Evolutionary conservation across 2,888 invertebrate genomes (phyloP).

Genomic region (Parnassius apollo): DNA sequence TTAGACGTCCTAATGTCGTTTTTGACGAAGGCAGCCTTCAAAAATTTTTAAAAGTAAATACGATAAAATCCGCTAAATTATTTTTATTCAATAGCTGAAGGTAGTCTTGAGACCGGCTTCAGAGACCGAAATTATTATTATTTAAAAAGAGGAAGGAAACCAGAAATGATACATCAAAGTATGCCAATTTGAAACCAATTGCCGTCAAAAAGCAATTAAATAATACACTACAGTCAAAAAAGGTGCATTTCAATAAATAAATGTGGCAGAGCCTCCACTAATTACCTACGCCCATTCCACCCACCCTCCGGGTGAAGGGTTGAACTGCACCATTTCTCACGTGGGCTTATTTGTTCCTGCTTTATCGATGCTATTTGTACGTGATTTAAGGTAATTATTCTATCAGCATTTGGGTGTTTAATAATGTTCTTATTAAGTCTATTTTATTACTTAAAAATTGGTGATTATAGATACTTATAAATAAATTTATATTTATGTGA

Average conservation of each 20-base stretch:
- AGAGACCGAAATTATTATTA: too few relatives aligned
- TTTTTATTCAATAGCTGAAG: too few relatives aligned
- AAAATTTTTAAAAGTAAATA: too few relatives aligned
- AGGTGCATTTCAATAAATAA: constrained; percentile 39
- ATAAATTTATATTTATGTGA: too few relatives aligned
- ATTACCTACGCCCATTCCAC: constrained; percentile 39
- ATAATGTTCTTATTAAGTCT: constrained; percentile 18
- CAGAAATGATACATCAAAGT: too few relatives aligned
- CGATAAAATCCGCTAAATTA: too few relatives aligned
- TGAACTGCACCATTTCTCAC: constrained; percentile 52
- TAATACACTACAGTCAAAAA: constrained; percentile 31
- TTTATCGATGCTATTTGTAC: constrained; percentile 47
- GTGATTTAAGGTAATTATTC: constrained; percentile 44
- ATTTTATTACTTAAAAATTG: not conserved
- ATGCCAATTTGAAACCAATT: too few relatives aligned
- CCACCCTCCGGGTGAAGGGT: constrained; percentile 46
- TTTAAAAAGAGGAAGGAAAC: too few relatives aligned
- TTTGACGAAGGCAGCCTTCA: too few relatives aligned
- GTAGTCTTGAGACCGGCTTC: too few relatives aligned
- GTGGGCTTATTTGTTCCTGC: constrained; percentile 38
- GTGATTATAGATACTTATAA: too few relatives aligned
- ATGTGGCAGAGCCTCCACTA: constrained; percentile 41
- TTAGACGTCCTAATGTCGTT: too few relatives aligned
- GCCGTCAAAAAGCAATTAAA: constrained; percentile 26
- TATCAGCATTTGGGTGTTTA: constrained; percentile 21